These are phyloP conservation scores for Oplegnathus fasciatus DNA, from an alignment of 2,113 vertebrate genomes.

Conservation along the genomic window DNA sequence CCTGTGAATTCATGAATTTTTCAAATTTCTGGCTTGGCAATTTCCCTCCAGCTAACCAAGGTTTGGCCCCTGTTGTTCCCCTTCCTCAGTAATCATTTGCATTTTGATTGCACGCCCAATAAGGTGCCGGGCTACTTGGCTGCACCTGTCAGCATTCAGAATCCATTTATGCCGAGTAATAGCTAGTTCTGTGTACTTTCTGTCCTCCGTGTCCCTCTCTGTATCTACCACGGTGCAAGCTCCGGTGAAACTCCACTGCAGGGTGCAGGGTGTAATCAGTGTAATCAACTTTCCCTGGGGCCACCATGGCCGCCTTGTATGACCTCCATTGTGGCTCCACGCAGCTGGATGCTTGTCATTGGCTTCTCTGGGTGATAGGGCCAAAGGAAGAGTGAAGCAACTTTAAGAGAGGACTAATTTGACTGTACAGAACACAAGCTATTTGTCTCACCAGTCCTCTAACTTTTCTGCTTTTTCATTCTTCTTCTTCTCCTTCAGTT, in stretches of 20 bases:
- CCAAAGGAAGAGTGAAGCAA: constrained; percentile 16
- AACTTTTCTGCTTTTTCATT: neutral
- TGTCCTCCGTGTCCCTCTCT: constrained; percentile 17
- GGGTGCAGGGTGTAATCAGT: constrained; percentile 58
- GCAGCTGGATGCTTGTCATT: constrained; percentile 52
- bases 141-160: constrained; percentile 29
- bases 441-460: constrained; percentile 3
- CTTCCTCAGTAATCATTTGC: constrained; percentile 10
- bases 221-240: constrained; percentile 11
- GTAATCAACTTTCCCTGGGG: constrained; percentile 54
- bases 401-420: neutral
- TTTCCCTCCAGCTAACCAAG: constrained; percentile 7
- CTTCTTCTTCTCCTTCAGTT: constrained; percentile 2
- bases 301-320: constrained; percentile 32
- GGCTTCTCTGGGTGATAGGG: constrained; percentile 7
- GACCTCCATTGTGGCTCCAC: constrained; percentile 32
- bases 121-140: neutral
- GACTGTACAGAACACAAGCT: neutral
- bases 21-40: neutral
- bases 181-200: constrained; percentile 12
- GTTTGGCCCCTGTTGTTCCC: neutral
- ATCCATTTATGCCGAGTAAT: constrained; percentile 40
- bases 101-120: constrained; percentile 41
- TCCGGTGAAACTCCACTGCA: constrained; percentile 34
- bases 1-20: neutral